Base-by-base conservation (phyloP, 2,113 vertebrate species). In the Psephotus haematonotus region DNA sequence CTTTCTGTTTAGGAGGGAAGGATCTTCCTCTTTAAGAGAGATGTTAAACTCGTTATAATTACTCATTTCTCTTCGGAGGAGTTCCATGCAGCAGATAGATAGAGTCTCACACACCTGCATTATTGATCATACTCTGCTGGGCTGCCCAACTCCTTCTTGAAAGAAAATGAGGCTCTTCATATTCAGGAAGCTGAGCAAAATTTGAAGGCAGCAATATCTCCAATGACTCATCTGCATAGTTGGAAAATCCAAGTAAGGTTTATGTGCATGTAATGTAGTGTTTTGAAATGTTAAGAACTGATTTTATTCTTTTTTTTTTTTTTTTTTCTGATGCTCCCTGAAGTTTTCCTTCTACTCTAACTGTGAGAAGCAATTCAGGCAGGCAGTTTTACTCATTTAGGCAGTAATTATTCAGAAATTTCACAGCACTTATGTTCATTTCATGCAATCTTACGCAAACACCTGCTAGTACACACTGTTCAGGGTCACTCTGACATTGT, bases 341-440 rank as follows among this genome's bases (percentile, higher is more conserved):
- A 96, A 89, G 86, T 88, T 94, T 91, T 86, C 53, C 77, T 83
- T 87, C 70, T 46, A 75, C 12, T 88, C 28, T 79, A 53, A 76
- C 80, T 92, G 77, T 86, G 63, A 93, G 67, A 94, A 96, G 65
- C 70, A 91, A 92, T 80, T 88, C 53, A 95, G 43, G 28, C 59
- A 95, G 50, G 59, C 49, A 92, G 59, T 89, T 97, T 92, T 95
- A 92, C 70, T 96, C 63, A 82, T 93, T 92, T 85, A 92, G 83
- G 74, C 71, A 83, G 64, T 81, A 95, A 95, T 97, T 95, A 97
- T 96, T 91, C 63, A 72, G 71, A 97, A 93, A 88, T 90, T 92
- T 97, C 82, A 75, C 41, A 94, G 64, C 37, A 83, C 95, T 97
- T 97, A 71, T 92, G 88, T 95, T 95, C 81, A 94, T 96, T 97